phyloP scores from a whole-genome alignment of 1,140 invertebrate genomes.

The Anadara kagoshimensis region DNA sequence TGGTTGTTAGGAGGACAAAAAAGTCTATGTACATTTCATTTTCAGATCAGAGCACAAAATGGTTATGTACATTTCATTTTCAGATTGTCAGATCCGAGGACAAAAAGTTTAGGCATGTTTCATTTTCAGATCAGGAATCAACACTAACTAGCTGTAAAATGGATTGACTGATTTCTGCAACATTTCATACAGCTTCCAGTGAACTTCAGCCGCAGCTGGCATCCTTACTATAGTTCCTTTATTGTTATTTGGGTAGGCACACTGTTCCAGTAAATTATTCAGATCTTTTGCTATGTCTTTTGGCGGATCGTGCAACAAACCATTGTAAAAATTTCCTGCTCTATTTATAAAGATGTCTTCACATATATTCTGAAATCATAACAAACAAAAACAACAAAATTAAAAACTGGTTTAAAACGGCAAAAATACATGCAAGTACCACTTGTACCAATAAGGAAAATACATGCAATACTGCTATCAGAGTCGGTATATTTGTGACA shows the following conservation, averaged over 20 bases:
- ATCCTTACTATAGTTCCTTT: slow-evolving; percentile 30
- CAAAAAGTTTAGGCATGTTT: no score
- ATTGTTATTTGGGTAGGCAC: slow-evolving; percentile 43
- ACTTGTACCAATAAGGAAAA: no score
- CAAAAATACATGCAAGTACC: neutral
- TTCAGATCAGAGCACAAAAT: no score
- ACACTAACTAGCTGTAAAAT: neutral
- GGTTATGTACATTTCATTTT: no score
- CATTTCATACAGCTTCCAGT: slow-evolving; percentile 24
- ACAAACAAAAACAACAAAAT: slow-evolving; percentile 1
- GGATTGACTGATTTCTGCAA: slow-evolving; percentile 1
- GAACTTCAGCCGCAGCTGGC: slow-evolving; percentile 10
- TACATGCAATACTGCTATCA: no score
- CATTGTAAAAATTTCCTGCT: slow-evolving; percentile 31
- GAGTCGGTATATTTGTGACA: no score
- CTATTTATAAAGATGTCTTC: slow-evolving; percentile 46
- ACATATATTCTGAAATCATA: slow-evolving; percentile 49
- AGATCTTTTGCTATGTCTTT: slow-evolving; percentile 32
- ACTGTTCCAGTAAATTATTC: slow-evolving; percentile 36
- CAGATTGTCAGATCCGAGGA: no score
- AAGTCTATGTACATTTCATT: no score
- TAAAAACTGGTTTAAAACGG: neutral
- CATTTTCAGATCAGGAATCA: no score
- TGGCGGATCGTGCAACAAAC: slow-evolving; percentile 46
- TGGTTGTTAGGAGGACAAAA: no score